Percentiles rank a stretch among this genome's conserved stretches.
Conservation (phyloP, 2,888 invertebrate genomes). For the Epinotia brunnichana region DNA sequence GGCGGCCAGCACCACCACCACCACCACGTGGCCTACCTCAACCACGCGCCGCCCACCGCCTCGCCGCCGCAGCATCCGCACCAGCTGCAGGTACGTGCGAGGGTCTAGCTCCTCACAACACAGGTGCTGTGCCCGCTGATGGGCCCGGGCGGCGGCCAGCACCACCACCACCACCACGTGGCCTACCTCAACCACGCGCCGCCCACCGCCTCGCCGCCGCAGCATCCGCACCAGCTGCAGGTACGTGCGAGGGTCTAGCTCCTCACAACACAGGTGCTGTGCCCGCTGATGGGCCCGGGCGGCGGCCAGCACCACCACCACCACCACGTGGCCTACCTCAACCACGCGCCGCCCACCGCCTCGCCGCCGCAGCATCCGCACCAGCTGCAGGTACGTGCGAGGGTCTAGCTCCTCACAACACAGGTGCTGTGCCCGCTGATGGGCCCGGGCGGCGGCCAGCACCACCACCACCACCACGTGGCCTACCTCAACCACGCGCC, state of each 20-base stretch:
- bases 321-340: slow-evolving; percentile 79
- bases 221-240: too few species aligned
- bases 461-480: slow-evolving; percentile 78
- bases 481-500: slow-evolving; percentile 80
- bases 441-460: slow-evolving; percentile 62
- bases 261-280: too few species aligned
- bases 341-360: slow-evolving; percentile 78
- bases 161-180: slow-evolving; percentile 78
- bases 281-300: slow-evolving; percentile 72
- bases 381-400: too few species aligned
- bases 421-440: slow-evolving; percentile 76
- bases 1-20: slow-evolving; percentile 70
- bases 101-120: too few species aligned
- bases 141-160: slow-evolving; percentile 62
- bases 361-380: slow-evolving; percentile 75
- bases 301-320: slow-evolving; percentile 68
- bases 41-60: slow-evolving; percentile 78
- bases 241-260: too few species aligned
- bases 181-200: slow-evolving; percentile 80
- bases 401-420: too few species aligned
- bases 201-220: slow-evolving; percentile 74
- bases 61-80: slow-evolving; percentile 75
- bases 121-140: slow-evolving; percentile 76
- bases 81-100: too few species aligned
- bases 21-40: slow-evolving; percentile 78